Percentiles rank a stretch among this genome's conserved stretches.
phyloP scores from a whole-genome alignment of 1,140 invertebrate genomes.

The Paraescarpia echinospica region DNA sequence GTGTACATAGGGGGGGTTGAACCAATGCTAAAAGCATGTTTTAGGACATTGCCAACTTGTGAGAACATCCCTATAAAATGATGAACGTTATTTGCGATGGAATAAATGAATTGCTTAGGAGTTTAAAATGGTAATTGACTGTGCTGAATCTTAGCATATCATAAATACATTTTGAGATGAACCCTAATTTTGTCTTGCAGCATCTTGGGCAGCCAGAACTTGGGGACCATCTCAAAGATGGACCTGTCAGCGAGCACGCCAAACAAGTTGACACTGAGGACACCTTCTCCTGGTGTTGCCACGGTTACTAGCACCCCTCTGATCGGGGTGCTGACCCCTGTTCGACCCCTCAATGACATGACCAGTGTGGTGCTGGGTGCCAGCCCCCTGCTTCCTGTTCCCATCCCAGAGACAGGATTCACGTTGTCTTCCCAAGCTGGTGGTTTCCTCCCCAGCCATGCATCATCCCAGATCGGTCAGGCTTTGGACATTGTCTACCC shows the following conservation, averaged over 20 bases:
- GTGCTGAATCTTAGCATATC: no score
- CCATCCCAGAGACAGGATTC: not conserved
- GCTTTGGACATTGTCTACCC: not conserved
- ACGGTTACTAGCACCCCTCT: not conserved
- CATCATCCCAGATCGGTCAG: not conserved
- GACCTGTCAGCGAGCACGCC: not conserved
- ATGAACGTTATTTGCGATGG: no score
- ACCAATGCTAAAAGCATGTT: no score
- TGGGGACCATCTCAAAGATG: not conserved
- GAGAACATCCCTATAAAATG: no score
- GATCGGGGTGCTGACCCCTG: not conserved
- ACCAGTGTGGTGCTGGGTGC: not conserved
- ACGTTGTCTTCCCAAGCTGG: not conserved
- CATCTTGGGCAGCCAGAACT: not conserved
- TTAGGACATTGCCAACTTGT: no score
- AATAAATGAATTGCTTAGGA: no score
- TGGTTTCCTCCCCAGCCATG: slow-evolving; percentile 9
- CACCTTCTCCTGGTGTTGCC: not conserved
- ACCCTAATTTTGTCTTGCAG: not conserved
- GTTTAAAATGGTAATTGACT: no score
- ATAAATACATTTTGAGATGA: not conserved
- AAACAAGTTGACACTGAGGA: not conserved
- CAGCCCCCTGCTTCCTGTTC: not conserved
- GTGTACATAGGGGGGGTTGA: no score
- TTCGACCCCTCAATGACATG: not conserved